Percentiles rank a stretch among this genome's conserved stretches.
Conservation (phyloP, 2,797 vertebrate species). For the Danio albolineatus region DNA sequence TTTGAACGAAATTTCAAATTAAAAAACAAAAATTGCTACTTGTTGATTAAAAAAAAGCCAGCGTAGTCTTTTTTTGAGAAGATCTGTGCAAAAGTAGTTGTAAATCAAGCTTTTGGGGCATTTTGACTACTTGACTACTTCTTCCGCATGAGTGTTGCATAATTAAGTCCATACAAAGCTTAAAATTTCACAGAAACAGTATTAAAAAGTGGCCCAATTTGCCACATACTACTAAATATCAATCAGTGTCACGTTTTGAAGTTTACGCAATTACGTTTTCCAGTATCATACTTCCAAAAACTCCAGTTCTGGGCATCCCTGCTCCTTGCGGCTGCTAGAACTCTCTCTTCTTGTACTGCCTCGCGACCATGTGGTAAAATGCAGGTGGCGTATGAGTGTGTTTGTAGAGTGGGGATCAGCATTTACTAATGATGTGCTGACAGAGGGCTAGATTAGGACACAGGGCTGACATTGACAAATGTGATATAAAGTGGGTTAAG, state of each 20-base stretch:
- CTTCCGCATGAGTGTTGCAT: too few species aligned
- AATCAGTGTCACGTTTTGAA: background rate
- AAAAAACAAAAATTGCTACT: too few species aligned
- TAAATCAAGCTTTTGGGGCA: too few species aligned
- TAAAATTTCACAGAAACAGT: background rate
- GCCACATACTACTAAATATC: background rate
- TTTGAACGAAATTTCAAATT: too few species aligned
- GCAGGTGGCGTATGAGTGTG: constrained; percentile 43
- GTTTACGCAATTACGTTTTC: background rate
- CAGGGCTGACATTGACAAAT: constrained; percentile 76
- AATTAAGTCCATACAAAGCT: too few species aligned
- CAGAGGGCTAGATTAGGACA: constrained; percentile 72
- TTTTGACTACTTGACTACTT: background rate
- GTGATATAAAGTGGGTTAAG: constrained; percentile 74
- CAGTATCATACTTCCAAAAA: background rate
- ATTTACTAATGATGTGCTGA: constrained; percentile 80
- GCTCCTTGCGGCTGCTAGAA: constrained; percentile 49
- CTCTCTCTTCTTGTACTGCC: constrained; percentile 39
- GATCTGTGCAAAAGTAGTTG: too few species aligned
- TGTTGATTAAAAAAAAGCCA: too few species aligned
- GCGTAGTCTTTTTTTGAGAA: too few species aligned
- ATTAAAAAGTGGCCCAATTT: background rate
- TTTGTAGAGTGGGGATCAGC: constrained; percentile 45
- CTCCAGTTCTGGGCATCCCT: constrained; percentile 46
- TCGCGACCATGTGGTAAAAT: constrained; percentile 44